Conservation (phyloP, 1,140 invertebrate species). For the Rhynchophorus ferrugineus region DNA sequence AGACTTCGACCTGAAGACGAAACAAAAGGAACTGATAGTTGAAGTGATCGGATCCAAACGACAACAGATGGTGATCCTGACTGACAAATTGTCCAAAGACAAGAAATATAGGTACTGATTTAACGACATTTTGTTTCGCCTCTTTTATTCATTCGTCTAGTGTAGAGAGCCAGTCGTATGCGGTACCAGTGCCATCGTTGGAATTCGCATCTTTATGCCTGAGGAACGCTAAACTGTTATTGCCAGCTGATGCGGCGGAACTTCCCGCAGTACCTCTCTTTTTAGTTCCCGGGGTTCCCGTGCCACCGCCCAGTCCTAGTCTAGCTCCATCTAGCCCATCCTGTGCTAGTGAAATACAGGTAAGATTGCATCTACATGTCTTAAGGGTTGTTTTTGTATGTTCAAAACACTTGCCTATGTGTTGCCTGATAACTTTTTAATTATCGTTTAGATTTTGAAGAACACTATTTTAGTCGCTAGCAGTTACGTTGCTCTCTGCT, state of each 20-base stretch:
- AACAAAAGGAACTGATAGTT: constrained; percentile 56
- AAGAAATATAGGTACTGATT: constrained; percentile 44
- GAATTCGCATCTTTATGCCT: constrained; percentile 85
- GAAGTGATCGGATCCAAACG: constrained; percentile 53
- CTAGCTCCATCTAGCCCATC: constrained; percentile 41
- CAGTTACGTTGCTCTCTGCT: constrained; percentile 76
- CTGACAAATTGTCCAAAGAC: constrained; percentile 50
- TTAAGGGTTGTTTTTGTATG: background rate
- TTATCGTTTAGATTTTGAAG: constrained; percentile 41
- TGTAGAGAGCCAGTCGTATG: constrained; percentile 60
- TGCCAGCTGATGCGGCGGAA: constrained; percentile 39
- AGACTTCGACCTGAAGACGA: constrained; percentile 56
- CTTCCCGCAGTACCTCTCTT: constrained; percentile 33
- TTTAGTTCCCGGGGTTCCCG: constrained; percentile 35
- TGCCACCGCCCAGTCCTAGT: constrained; percentile 31
- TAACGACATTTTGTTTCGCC: background rate
- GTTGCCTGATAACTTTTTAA: background rate
- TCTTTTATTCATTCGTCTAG: constrained; percentile 28
- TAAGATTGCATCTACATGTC: background rate
- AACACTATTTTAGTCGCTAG: constrained; percentile 69
- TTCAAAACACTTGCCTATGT: background rate
- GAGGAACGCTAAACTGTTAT: constrained; percentile 69
- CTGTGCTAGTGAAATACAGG: constrained; percentile 17
- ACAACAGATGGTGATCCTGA: constrained; percentile 60
- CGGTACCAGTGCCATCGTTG: constrained; percentile 77